Base-by-base conservation (phyloP, 2,888 invertebrate species). In the Nemapogon koenigi region DNA sequence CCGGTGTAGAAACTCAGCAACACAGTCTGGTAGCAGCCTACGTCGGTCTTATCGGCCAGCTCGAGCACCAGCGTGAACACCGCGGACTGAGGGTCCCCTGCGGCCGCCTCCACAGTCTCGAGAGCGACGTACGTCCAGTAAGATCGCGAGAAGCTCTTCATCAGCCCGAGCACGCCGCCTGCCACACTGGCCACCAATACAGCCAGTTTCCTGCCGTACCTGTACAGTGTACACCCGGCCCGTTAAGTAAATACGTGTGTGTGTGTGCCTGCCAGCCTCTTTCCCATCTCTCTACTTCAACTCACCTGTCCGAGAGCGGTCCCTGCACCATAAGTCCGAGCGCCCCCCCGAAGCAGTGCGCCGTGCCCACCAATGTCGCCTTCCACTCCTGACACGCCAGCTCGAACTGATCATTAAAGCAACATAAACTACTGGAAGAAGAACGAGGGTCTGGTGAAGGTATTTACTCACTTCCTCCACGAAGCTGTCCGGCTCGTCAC, bases 51-150 rank as follows among this genome's bases (percentile, higher is more conserved):
- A 39, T 69, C 71, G 0, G 76, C 71, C 18, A 76, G 62, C 51
- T 78, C 76, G 17, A 78, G 72, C 48, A 76, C 76, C 10, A 76
- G 49, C 76, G 76, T 76, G 35, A 76, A 76, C 55, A 75, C 69
- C 1, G 76, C 76, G 0, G 76, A 73, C 2, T 75, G 51, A 0
- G 76, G 76, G 31, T 76, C 76, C 0, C 76, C 76, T 3, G 75
- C 54, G 11, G 76, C 71, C 0, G 76, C 75, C 41, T 76, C 78
- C 2, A 73, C 46, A 0, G 55, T 59, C 42, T 76, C 76, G 25
- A 76, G 49, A 3, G 46, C 46, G 4, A 75, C 49, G 50, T 73
- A 76, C 13, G 46, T 10, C 73, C 75, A 71, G 47, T 65, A 73
- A 3, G 63, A 61, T 2, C 52, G 39, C 3, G 67, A 54, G 45